Conservation (phyloP, 37 sponge, comb jelly and placozoan species). For the Amphimedon queenslandica region DNA sequence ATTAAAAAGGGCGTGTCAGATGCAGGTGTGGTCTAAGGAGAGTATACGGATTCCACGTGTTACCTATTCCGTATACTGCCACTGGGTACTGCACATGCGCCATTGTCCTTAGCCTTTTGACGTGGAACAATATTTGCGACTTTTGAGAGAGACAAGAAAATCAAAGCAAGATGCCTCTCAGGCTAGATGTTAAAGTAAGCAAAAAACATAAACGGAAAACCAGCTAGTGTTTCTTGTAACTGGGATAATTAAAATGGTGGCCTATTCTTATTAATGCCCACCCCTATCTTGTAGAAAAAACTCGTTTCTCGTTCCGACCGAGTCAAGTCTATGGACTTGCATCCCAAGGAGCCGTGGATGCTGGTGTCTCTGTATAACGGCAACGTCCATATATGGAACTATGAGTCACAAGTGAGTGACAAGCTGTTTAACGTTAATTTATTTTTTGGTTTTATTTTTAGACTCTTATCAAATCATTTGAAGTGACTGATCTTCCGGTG, state of each 20-base stretch:
- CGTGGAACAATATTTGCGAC: too few relatives aligned
- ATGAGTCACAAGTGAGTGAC: constrained; percentile 78
- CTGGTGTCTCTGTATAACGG: constrained; percentile 95
- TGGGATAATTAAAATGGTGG: not conserved
- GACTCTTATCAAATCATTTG: constrained; percentile 86
- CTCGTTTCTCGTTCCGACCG: constrained; percentile 93
- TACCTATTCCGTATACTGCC: too few relatives aligned
- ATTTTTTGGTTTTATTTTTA: not conserved
- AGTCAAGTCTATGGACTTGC: constrained; percentile 94
- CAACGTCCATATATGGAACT: constrained; percentile 96
- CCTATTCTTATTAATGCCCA: not conserved
- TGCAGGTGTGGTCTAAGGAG: too few relatives aligned
- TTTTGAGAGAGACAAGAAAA: too few relatives aligned
- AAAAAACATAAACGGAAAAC: not conserved
- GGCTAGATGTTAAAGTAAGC: constrained; percentile 80
- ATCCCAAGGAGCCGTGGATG: constrained; percentile 98
- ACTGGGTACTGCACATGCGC: too few relatives aligned
- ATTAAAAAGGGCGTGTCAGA: too few relatives aligned
- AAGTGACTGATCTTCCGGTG: constrained; percentile 87
- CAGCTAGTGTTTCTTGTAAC: constrained; percentile 3
- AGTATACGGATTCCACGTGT: too few relatives aligned
- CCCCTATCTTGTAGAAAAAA: constrained; percentile 56
- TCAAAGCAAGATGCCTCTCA: constrained; percentile 63
- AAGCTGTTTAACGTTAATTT: not conserved
- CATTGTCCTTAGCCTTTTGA: too few relatives aligned